Conservation (phyloP, 2,888 invertebrate genomes). For the Caenorhabditis japonica region DNA sequence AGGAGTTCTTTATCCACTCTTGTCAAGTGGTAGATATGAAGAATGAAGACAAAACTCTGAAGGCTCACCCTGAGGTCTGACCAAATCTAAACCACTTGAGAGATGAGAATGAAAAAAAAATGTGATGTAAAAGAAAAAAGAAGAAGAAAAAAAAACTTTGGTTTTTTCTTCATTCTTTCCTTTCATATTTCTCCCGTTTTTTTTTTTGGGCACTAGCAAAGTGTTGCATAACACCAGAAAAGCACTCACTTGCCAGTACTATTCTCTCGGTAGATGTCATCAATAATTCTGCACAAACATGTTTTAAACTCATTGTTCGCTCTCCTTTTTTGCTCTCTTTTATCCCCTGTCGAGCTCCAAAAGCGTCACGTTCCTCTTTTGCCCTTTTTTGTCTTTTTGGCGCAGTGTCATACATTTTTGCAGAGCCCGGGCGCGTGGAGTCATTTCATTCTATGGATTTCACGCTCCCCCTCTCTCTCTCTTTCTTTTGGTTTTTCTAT, state of each 20-base stretch:
- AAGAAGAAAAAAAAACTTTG: too few species aligned
- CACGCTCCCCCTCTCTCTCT: neutral
- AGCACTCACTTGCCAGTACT: neutral
- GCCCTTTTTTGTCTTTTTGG: slow-evolving; percentile 10
- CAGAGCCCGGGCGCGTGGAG: neutral
- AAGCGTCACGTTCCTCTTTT: slow-evolving; percentile 36
- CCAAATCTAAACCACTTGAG: too few species aligned
- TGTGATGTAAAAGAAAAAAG: too few species aligned
- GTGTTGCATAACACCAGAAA: slow-evolving; percentile 29
- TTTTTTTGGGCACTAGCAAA: too few species aligned
- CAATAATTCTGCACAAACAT: slow-evolving; percentile 56
- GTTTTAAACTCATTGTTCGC: slow-evolving; percentile 53
- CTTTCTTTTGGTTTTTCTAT: slow-evolving; percentile 21
- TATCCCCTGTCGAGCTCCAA: slow-evolving; percentile 21
- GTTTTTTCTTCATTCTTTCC: too few species aligned
- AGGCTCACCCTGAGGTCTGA: too few species aligned
- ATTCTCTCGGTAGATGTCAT: slow-evolving; percentile 44
- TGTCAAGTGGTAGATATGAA: slow-evolving; percentile 16
- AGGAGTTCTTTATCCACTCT: neutral
- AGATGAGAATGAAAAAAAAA: too few species aligned
- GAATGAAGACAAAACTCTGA: too few species aligned
- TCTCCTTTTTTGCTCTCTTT: slow-evolving; percentile 32
- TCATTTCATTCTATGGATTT: slow-evolving; percentile 15
- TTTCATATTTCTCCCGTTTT: too few species aligned
- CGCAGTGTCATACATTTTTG: neutral